These are phyloP conservation scores for Quadriops clusia DNA, from an alignment of 2,888 invertebrate genomes.

Conservation along the genomic window DNA sequence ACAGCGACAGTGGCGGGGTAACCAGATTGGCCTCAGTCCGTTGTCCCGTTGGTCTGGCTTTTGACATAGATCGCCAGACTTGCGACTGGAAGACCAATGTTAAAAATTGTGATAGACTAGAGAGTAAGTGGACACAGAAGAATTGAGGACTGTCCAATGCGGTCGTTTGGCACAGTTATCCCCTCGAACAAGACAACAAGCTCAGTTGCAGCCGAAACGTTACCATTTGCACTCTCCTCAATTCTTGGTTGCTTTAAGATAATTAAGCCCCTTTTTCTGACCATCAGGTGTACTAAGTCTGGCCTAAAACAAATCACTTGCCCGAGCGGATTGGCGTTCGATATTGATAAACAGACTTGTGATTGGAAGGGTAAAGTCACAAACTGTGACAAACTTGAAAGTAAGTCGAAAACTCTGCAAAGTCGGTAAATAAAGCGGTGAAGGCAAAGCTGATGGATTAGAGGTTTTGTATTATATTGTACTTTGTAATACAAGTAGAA, in stretches of 20 bases:
- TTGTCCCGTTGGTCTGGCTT: constrained; percentile 83
- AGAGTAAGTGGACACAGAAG: constrained; percentile 66
- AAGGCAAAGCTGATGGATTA: no score
- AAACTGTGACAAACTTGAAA: constrained; percentile 93
- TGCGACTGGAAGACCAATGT: constrained; percentile 96
- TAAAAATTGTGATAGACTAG: constrained; percentile 86
- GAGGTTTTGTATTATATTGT: no score
- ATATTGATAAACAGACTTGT: constrained; percentile 95
- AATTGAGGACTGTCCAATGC: constrained; percentile 11
- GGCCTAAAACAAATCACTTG: constrained; percentile 94
- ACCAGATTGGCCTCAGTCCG: constrained; percentile 79
- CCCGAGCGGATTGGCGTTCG: constrained; percentile 93
- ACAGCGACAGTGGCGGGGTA: constrained; percentile 74
- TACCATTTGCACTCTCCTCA: constrained; percentile 25
- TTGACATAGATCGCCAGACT: constrained; percentile 88
- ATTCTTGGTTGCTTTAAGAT: constrained; percentile 25
- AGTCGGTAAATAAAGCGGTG: no score
- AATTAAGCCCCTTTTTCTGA: constrained; percentile 20
- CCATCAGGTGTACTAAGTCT: constrained; percentile 83
- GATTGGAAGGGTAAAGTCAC: constrained; percentile 97
- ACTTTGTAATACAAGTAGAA: no score
- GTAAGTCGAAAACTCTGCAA: constrained; percentile 55
- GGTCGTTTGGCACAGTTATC: no score
- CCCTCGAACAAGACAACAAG: background rate
- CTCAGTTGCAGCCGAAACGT: constrained; percentile 9